Conservation (phyloP, 2,888 invertebrate species). For the Petrolisthes cinctipes region DNA sequence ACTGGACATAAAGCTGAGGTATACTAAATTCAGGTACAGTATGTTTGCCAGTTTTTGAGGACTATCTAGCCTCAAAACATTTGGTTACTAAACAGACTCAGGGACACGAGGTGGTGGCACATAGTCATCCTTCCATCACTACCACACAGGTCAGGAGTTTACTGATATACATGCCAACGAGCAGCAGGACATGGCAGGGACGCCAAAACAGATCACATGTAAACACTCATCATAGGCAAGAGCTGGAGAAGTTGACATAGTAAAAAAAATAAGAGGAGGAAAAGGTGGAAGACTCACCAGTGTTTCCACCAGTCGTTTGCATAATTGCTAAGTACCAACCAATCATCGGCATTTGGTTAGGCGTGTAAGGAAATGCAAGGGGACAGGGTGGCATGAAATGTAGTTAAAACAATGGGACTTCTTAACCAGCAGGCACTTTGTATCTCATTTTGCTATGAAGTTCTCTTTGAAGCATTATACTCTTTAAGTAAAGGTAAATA, state of each 20-base stretch:
- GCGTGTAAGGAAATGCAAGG: conserved; percentile 63
- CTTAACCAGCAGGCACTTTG: conserved; percentile 53
- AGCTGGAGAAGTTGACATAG: conserved; percentile 44
- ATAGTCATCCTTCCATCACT: background rate
- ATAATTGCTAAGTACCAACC: conserved; percentile 65
- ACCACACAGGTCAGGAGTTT: background rate
- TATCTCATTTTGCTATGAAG: background rate
- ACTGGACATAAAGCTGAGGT: too few species aligned
- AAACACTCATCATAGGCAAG: conserved; percentile 31
- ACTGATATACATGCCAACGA: conserved; percentile 37
- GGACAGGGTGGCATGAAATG: conserved; percentile 53
- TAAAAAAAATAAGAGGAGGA: conserved; percentile 37
- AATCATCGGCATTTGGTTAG: conserved; percentile 60
- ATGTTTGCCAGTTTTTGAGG: too few species aligned
- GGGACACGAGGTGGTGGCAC: background rate
- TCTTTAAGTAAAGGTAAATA: background rate
- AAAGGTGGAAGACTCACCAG: conserved; percentile 64
- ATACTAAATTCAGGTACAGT: too few species aligned
- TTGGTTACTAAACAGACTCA: too few species aligned
- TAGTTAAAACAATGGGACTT: conserved; percentile 40
- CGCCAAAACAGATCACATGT: background rate
- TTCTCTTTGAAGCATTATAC: conserved; percentile 24
- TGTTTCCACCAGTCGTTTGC: conserved; percentile 65
- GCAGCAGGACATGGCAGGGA: conserved; percentile 2
- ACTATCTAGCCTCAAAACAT: too few species aligned